Percentiles rank a stretch among this genome's conserved stretches.
phyloP scores from a whole-genome alignment of 1,140 invertebrate species.

The Agrypnia vestita region DNA sequence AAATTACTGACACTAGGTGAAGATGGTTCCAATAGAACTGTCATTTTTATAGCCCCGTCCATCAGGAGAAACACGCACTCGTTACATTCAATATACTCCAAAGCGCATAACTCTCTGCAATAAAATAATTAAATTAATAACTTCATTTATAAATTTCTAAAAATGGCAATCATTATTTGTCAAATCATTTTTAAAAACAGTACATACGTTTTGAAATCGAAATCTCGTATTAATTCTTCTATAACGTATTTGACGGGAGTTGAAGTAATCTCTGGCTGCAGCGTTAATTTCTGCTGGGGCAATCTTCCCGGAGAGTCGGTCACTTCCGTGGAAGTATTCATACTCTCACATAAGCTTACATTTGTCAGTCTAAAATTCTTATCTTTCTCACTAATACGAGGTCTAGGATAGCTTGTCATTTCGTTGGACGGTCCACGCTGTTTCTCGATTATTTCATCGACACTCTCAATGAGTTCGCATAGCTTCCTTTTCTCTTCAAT shows the following conservation, averaged over 20 bases:
- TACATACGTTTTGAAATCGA: conserved; percentile 16
- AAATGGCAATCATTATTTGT: too few relatives aligned
- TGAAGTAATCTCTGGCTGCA: neutral
- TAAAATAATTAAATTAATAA: neutral
- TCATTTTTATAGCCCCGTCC: conserved; percentile 6
- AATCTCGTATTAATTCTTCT: conserved; percentile 17
- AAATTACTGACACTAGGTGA: neutral
- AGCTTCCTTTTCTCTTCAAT: neutral
- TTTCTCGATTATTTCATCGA: neutral
- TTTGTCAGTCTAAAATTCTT: neutral
- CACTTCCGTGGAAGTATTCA: neutral
- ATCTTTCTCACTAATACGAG: too few relatives aligned
- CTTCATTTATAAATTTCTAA: too few relatives aligned
- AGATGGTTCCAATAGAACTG: conserved; percentile 10
- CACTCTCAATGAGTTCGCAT: neutral
- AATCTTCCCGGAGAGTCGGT: neutral
- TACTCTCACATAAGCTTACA: conserved; percentile 19
- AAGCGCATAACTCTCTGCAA: conserved; percentile 10
- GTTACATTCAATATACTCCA: neutral
- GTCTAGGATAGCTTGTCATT: neutral
- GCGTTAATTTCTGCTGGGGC: neutral
- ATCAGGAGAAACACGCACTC: conserved; percentile 17
- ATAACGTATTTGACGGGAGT: neutral
- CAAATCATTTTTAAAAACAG: neutral
- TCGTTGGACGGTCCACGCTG: neutral